Conservation (phyloP, 2,888 invertebrate genomes). For the Alloplasta piceator region DNA sequence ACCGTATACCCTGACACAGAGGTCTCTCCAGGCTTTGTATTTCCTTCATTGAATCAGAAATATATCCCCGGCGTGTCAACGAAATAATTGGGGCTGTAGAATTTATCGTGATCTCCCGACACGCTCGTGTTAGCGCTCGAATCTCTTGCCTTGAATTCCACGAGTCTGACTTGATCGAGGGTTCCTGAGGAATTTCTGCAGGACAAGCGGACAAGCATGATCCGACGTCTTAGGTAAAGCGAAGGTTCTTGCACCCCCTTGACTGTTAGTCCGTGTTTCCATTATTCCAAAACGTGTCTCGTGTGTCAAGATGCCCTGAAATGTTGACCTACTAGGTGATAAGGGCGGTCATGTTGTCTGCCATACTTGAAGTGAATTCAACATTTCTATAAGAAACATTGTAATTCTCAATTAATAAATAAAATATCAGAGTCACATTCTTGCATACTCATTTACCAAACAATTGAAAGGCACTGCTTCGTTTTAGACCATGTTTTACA, state of each 20-base stretch:
- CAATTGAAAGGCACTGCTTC: too few relatives aligned
- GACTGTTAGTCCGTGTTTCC: slow-evolving; percentile 59
- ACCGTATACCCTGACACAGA: slow-evolving; percentile 5
- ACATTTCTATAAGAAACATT: too few relatives aligned
- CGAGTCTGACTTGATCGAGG: slow-evolving; percentile 59
- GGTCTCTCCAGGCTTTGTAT: slow-evolving; percentile 9
- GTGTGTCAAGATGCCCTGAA: slow-evolving; percentile 60
- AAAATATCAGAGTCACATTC: too few relatives aligned
- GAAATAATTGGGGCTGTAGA: slow-evolving; percentile 55
- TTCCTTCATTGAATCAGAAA: slow-evolving; percentile 26
- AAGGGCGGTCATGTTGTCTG: slow-evolving; percentile 61
- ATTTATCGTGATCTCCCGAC: slow-evolving; percentile 31
- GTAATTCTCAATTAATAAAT: too few relatives aligned
- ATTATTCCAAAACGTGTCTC: slow-evolving; percentile 66
- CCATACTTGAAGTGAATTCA: slow-evolving; percentile 63
- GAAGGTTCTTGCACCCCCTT: slow-evolving; percentile 64
- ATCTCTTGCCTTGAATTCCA: slow-evolving; percentile 49
- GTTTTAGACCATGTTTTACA: too few relatives aligned
- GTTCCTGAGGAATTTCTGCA: slow-evolving; percentile 68
- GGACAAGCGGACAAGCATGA: slow-evolving; percentile 67
- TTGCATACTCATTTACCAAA: too few relatives aligned
- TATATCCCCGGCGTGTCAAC: slow-evolving; percentile 8
- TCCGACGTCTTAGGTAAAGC: slow-evolving; percentile 66
- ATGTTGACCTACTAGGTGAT: not conserved
- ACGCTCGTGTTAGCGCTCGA: slow-evolving; percentile 18